Evolutionary conservation across 2,888 invertebrate genomes (phyloP).

Genomic region (Limnephilus marmoratus): DNA sequence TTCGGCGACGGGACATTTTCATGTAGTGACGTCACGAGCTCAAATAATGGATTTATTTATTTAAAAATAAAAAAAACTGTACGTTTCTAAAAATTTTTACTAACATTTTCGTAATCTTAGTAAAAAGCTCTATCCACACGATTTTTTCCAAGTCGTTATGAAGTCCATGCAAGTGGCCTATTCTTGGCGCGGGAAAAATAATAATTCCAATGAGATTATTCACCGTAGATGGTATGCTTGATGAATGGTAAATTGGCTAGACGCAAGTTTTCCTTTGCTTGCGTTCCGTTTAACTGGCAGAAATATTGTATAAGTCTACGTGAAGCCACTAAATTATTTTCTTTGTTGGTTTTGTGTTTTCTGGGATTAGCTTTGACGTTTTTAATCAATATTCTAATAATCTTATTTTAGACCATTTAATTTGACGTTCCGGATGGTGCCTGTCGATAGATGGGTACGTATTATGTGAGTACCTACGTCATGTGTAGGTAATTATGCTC

Average conservation of each 20-base stretch:
- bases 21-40: no score
- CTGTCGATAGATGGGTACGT: no score
- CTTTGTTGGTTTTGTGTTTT: neutral
- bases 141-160: no score
- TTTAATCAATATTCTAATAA: neutral
- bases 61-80: no score
- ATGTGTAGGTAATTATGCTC: neutral
- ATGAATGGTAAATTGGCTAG: neutral
- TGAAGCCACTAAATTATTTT: neutral
- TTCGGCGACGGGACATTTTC: no score
- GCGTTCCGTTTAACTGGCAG: neutral
- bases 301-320: neutral
- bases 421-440: no score
- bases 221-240: neutral
- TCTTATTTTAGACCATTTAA: neutral
- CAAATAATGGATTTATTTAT: no score
- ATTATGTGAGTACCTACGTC: no score
- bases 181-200: neutral
- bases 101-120: no score
- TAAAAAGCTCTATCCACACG: no score
- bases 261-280: neutral
- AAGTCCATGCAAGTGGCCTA: no score
- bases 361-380: neutral
- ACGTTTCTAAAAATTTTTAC: no score
- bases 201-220: neutral